Conservation (phyloP, 2,888 invertebrate genomes). For the Watsonalla binaria region DNA sequence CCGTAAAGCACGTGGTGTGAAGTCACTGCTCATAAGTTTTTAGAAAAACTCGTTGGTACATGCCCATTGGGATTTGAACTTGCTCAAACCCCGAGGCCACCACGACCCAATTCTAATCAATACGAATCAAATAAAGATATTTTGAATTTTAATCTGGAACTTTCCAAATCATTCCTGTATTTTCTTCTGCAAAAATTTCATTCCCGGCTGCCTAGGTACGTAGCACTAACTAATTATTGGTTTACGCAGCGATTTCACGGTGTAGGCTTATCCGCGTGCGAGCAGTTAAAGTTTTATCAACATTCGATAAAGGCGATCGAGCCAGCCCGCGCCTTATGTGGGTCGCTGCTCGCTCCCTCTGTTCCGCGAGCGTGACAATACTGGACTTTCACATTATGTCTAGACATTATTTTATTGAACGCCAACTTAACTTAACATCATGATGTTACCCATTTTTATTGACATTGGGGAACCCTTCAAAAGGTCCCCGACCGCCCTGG, state of each 20-base stretch:
- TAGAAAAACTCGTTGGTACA: too few relatives aligned
- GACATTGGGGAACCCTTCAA: too few relatives aligned
- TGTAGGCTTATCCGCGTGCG: constrained; percentile 30
- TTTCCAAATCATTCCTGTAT: neutral
- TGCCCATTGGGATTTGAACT: too few relatives aligned
- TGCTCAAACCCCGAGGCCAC: too few relatives aligned
- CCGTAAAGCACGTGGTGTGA: too few relatives aligned
- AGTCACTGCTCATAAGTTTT: too few relatives aligned
- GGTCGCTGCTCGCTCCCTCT: constrained; percentile 33
- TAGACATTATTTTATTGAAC: neutral
- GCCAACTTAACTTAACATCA: too few relatives aligned
- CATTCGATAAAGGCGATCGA: constrained; percentile 32
- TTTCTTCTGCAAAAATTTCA: neutral
- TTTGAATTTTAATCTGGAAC: neutral
- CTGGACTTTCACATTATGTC: constrained; percentile 14
- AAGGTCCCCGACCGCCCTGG: too few relatives aligned
- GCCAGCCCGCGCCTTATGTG: constrained; percentile 30
- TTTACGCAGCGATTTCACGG: constrained; percentile 51
- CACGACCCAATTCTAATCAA: too few relatives aligned
- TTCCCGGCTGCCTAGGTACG: neutral
- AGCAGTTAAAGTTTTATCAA: constrained; percentile 44
- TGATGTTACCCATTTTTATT: too few relatives aligned
- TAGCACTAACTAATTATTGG: constrained; percentile 25
- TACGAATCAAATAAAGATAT: too few relatives aligned
- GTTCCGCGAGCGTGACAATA: constrained; percentile 34